Base-by-base conservation (phyloP, 2,797 vertebrate genomes). In the Siniperca scherzeri region DNA sequence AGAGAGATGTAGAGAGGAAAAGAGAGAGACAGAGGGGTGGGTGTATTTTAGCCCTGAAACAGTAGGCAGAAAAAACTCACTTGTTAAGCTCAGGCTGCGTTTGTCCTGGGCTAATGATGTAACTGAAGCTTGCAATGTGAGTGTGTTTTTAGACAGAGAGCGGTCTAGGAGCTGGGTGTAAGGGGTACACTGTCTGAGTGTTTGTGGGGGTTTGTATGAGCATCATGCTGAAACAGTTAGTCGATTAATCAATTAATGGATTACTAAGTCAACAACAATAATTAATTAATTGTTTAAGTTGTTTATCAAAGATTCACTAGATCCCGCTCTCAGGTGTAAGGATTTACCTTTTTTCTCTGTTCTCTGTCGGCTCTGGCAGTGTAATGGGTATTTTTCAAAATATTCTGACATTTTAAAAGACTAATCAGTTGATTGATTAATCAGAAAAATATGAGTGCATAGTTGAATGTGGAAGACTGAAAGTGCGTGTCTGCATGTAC, bases 41-140 rank as follows among this genome's bases (percentile, higher is more conserved):
- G 96, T 95, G 95, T 97, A 96, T 97, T 89, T 97, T 96, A 83
- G 96, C 95, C 96, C 97, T 96, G 97, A 97, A 97, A 98, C 97
- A 98, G 97, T 97, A 97, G 97, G 97, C 97, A 97, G 97, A 97
- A 97, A 96, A 97, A 98, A 96, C 96, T 96, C 93, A 87, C 96
- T 97, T 96, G 96, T 97, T 97, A 97, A 97, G 97, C 96, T 94
- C 89, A 90, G 95, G 95, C 96, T 98, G 96, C 94, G 96, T 98
- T 97, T 96, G 97, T 97, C 96, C 96, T 93, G 88, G 95, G 95
- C 96, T 98, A 98, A 98, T 98, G 97, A 97, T 97, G 98, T 97
- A 98, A 98, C 96, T 95, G 96, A 97, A 98, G 95, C 97, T 95
- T 93, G 95, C 95, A 96, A 96, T 96, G 96, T 92, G 92, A 95